Conservation (phyloP, 2,888 invertebrate genomes). For the Alviniconcha strummeri region DNA sequence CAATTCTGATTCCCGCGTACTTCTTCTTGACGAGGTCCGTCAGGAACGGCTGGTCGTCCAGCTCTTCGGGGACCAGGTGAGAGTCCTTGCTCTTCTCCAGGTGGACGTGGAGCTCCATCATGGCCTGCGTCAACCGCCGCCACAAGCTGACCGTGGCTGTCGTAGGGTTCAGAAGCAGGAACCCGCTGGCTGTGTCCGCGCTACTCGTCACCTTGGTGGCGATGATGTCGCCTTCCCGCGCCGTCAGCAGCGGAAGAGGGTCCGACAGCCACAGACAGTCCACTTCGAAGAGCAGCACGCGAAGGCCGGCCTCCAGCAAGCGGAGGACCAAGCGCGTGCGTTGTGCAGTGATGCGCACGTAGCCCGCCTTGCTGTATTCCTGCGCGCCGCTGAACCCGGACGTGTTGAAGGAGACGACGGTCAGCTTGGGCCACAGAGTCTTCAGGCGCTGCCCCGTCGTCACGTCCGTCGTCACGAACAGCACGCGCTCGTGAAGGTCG, state of each 20-base stretch:
- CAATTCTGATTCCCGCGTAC: conserved; percentile 45
- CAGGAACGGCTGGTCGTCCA: conserved; percentile 57
- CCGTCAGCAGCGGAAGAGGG: conserved; percentile 46
- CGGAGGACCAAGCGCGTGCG: conserved; percentile 49
- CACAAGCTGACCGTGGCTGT: conserved; percentile 46
- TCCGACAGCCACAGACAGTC: conserved; percentile 59
- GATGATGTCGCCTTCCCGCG: conserved; percentile 47
- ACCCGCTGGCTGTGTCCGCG: conserved; percentile 50
- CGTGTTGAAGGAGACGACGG: conserved; percentile 44
- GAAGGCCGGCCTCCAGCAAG: conserved; percentile 46
- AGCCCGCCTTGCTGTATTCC: conserved; percentile 55
- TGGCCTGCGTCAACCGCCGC: conserved; percentile 46
- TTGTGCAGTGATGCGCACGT: conserved; percentile 54
- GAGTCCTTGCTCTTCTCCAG: conserved; percentile 41
- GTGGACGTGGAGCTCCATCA: conserved; percentile 44
- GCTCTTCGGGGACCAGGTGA: conserved; percentile 45
- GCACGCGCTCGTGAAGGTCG: conserved; percentile 52
- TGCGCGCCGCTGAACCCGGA: conserved; percentile 46
- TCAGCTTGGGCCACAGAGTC: conserved; percentile 53
- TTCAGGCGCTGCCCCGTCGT: conserved; percentile 46
- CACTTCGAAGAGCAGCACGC: conserved; percentile 57
- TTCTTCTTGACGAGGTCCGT: conserved; percentile 45
- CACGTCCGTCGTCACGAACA: conserved; percentile 55
- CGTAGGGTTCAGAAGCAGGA: conserved; percentile 53
- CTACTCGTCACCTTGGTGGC: conserved; percentile 46